phyloP scores from a whole-genome alignment of 2,113 vertebrate species.

The Elgaria multicarinata region DNA sequence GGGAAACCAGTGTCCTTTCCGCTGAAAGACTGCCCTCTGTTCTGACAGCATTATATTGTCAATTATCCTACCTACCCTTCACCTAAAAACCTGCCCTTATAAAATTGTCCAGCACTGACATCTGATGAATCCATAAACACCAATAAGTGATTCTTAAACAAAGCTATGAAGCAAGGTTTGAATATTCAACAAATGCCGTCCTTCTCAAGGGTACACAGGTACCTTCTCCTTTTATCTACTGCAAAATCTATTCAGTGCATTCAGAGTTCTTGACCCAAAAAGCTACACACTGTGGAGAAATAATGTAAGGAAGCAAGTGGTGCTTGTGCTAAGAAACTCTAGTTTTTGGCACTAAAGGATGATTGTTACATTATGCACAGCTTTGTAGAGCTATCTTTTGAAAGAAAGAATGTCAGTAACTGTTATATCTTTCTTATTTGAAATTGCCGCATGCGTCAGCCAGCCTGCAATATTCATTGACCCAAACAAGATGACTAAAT shows the following conservation, averaged over 20 bases:
- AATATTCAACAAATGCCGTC: conserved; percentile 27
- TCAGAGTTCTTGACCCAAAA: background rate
- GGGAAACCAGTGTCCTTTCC: background rate
- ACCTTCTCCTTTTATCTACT: background rate
- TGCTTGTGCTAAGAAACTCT: background rate
- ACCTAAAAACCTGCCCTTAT: background rate
- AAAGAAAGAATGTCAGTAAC: background rate
- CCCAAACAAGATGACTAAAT: background rate
- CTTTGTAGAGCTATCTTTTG: background rate
- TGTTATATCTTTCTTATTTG: background rate
- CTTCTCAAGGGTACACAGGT: background rate
- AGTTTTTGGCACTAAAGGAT: background rate
- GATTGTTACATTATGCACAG: background rate
- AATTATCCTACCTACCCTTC: background rate
- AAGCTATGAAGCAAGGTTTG: background rate
- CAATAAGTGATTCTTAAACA: background rate
- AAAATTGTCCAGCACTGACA: conserved; percentile 9
- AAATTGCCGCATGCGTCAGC: background rate
- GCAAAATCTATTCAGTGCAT: background rate
- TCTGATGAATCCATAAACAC: background rate
- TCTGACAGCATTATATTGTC: background rate
- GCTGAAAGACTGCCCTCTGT: background rate
- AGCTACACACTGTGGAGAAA: background rate
- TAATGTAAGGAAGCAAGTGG: fast-evolving
- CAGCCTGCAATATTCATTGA: background rate